Evolutionary conservation across 2,888 invertebrate species (phyloP).

Genomic region (Orthosia cruda): DNA sequence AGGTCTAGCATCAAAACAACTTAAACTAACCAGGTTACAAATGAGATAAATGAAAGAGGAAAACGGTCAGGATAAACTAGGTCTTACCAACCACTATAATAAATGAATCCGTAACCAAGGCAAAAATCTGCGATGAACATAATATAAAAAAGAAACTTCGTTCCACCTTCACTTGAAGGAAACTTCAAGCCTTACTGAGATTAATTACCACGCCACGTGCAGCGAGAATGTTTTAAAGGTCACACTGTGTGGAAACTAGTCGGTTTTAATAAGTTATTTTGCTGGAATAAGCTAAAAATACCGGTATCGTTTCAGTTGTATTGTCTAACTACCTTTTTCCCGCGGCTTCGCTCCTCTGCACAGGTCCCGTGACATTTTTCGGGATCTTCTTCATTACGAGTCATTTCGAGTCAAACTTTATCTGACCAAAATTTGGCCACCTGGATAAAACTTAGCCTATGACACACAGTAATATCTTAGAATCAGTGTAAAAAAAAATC

Average conservation of each 20-base stretch:
- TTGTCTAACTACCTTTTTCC: too few relatives aligned
- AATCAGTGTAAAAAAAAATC: too few relatives aligned
- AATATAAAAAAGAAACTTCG: constrained; percentile 20
- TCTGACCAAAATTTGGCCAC: too few relatives aligned
- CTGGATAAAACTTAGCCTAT: too few relatives aligned
- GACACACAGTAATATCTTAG: too few relatives aligned
- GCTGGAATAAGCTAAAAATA: neutral
- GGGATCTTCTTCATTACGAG: too few relatives aligned
- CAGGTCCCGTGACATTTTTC: too few relatives aligned
- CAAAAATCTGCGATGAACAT: constrained; percentile 1
- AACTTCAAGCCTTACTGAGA: constrained; percentile 31
- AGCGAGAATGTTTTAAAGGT: constrained; percentile 27
- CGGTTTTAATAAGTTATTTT: constrained; percentile 16
- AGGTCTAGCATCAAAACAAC: too few relatives aligned
- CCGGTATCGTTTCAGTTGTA: too few relatives aligned
- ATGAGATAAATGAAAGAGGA: too few relatives aligned
- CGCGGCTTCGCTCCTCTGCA: too few relatives aligned
- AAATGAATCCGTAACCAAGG: neutral
- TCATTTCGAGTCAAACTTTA: too few relatives aligned
- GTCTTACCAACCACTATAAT: neutral
- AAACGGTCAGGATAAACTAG: neutral
- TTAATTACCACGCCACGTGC: constrained; percentile 51
- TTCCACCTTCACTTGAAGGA: constrained; percentile 19
- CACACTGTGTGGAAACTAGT: neutral
- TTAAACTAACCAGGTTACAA: neutral